Percentiles rank a stretch among this genome's conserved stretches.
Evolutionary conservation across 2,888 invertebrate genomes (phyloP).

Genomic region (Salticus scenicus): DNA sequence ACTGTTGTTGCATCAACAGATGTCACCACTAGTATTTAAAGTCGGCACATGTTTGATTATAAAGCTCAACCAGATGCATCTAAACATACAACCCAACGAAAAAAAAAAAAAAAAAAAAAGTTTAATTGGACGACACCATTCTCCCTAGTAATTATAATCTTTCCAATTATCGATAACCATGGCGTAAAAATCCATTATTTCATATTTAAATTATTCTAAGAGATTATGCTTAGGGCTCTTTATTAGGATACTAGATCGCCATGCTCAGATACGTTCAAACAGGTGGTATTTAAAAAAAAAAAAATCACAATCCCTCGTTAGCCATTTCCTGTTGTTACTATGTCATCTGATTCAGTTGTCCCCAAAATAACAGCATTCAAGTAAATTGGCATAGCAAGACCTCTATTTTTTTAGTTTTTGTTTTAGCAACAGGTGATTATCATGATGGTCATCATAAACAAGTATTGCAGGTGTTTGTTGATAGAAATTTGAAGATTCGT

Average conservation of each 20-base stretch:
- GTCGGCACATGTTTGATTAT: neutral
- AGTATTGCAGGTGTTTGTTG: constrained; percentile 4
- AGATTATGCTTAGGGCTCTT: constrained; percentile 27
- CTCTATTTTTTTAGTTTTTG: neutral
- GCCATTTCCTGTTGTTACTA: constrained; percentile 37
- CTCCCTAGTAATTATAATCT: constrained; percentile 25
- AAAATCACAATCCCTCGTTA: constrained; percentile 40
- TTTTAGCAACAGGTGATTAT: neutral
- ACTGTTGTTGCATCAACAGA: neutral
- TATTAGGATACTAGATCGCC: constrained; percentile 29
- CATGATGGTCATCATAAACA: neutral
- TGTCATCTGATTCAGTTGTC: constrained; percentile 2
- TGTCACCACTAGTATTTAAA: neutral
- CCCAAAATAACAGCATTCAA: neutral
- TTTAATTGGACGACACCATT: constrained; percentile 46
- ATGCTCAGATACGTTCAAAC: neutral
- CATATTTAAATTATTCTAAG: constrained; percentile 56
- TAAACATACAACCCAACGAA: neutral
- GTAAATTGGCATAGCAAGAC: neutral
- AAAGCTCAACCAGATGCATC: constrained; percentile 10
- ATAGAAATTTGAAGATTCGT: neutral
- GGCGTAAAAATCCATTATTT: constrained; percentile 52
- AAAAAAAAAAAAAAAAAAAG: neutral
- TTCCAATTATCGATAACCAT: constrained; percentile 38
- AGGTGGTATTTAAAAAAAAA: constrained; percentile 21